These are phyloP conservation scores for Lethrus apterus DNA, from an alignment of 1,140 invertebrate species.

Conservation along the genomic window DNA sequence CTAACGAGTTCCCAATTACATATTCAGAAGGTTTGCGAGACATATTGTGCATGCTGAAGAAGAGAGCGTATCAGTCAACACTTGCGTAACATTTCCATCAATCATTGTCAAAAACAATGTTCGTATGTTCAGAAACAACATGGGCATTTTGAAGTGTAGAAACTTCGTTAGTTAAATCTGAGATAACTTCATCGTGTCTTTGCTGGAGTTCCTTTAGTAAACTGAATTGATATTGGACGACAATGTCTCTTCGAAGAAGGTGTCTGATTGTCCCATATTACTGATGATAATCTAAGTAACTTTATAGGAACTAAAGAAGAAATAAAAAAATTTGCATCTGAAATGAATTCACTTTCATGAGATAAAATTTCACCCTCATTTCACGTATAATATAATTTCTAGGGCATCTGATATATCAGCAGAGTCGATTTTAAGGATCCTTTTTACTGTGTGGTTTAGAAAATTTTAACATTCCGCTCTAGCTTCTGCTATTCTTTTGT, in stretches of 20 bases:
- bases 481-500: constrained; percentile 3
- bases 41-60: no score
- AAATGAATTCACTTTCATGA: constrained; percentile 2
- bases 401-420: neutral
- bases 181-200: neutral
- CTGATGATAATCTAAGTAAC: neutral
- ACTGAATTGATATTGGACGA: constrained; percentile 1
- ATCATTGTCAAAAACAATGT: neutral
- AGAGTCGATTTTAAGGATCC: neutral
- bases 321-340: constrained; percentile 7
- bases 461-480: neutral
- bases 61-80: no score
- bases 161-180: neutral
- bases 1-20: no score
- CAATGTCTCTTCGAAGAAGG: neutral
- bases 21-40: no score
- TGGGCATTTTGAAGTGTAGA: neutral
- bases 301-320: constrained; percentile 1
- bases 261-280: constrained; percentile 3
- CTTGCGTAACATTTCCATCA: neutral
- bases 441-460: constrained; percentile 1
- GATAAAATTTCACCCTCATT: neutral
- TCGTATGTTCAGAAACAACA: neutral
- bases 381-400: constrained; percentile 1
- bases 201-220: constrained; percentile 6